phyloP scores from a whole-genome alignment of 1,140 invertebrate genomes.

The Chymomyza costata region DNA sequence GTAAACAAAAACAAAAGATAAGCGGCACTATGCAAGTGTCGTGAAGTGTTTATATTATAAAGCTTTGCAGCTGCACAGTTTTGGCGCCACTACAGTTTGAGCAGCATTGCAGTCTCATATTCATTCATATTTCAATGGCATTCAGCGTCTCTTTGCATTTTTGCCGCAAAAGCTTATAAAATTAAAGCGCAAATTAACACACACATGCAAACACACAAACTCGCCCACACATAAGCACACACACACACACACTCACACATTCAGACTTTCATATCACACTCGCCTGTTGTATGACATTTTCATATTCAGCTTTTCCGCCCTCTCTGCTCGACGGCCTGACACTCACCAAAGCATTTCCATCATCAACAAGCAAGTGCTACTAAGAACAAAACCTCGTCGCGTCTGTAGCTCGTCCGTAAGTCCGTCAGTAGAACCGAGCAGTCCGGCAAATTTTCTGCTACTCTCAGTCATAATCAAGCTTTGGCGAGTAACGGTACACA shows the following conservation, averaged over 20 bases:
- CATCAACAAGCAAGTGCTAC: constrained; percentile 9
- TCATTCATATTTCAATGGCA: constrained; percentile 58
- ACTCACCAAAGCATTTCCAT: not conserved
- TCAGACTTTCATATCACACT: constrained; percentile 24
- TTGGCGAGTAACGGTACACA: constrained; percentile 50
- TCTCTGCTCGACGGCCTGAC: too few species aligned
- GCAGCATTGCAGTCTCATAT: not conserved
- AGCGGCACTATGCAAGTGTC: too few species aligned
- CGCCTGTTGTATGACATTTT: constrained; percentile 7
- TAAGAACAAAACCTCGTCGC: constrained; percentile 19
- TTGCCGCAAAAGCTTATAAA: constrained; percentile 7
- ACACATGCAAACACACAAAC: constrained; percentile 22
- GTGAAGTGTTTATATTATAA: too few species aligned
- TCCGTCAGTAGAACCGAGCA: constrained; percentile 12
- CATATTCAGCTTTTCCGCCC: constrained; percentile 3
- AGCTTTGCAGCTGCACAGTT: too few species aligned
- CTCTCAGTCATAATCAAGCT: constrained; percentile 55
- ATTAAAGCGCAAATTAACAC: constrained; percentile 54
- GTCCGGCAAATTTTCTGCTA: constrained; percentile 30
- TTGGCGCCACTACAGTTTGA: constrained; percentile 5
- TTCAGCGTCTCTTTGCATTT: constrained; percentile 5
- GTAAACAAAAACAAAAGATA: too few species aligned
- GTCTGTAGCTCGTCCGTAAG: constrained; percentile 11
- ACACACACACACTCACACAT: not conserved
- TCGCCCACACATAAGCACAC: constrained; percentile 2